Conservation (phyloP, 2,888 invertebrate species). For the Meandrusa payeni region DNA sequence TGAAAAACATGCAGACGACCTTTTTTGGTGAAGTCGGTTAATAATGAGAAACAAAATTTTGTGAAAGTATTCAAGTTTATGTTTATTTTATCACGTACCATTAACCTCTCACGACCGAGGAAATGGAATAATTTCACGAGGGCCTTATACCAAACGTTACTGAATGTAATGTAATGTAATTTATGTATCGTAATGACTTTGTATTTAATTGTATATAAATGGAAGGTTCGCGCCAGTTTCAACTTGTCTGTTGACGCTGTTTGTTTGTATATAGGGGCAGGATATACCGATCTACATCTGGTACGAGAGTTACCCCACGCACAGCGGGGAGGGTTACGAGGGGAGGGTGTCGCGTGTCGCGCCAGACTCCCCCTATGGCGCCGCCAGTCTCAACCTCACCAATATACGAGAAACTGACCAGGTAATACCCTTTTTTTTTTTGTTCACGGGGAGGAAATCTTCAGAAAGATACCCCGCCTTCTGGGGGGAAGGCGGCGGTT, state of each 20-base stretch:
- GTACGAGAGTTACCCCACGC: constrained; percentile 98
- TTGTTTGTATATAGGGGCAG: constrained; percentile 87
- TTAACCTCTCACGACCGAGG: constrained; percentile 20
- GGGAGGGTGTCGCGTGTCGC: constrained; percentile 94
- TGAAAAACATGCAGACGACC: too few species aligned
- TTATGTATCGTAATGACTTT: constrained; percentile 20
- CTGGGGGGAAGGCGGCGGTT: too few species aligned
- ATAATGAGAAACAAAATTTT: constrained; percentile 23
- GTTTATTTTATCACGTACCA: constrained; percentile 20
- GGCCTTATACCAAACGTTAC: constrained; percentile 21
- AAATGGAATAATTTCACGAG: constrained; percentile 23
- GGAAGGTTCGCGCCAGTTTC: constrained; percentile 41
- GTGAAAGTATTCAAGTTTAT: constrained; percentile 21
- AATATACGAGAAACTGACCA: constrained; percentile 94
- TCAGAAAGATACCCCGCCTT: too few species aligned
- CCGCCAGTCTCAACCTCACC: constrained; percentile 97
- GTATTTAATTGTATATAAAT: constrained; percentile 27
- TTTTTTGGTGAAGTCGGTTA: not conserved
- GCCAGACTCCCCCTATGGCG: constrained; percentile 92
- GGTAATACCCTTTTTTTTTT: too few species aligned
- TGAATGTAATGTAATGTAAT: constrained; percentile 26
- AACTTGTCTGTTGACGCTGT: constrained; percentile 34
- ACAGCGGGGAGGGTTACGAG: constrained; percentile 96
- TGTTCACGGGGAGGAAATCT: too few species aligned
- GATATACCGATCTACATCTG: constrained; percentile 98